These are phyloP conservation scores for Sycophila texana DNA, from an alignment of 2,888 invertebrate species.

Conservation along the genomic window DNA sequence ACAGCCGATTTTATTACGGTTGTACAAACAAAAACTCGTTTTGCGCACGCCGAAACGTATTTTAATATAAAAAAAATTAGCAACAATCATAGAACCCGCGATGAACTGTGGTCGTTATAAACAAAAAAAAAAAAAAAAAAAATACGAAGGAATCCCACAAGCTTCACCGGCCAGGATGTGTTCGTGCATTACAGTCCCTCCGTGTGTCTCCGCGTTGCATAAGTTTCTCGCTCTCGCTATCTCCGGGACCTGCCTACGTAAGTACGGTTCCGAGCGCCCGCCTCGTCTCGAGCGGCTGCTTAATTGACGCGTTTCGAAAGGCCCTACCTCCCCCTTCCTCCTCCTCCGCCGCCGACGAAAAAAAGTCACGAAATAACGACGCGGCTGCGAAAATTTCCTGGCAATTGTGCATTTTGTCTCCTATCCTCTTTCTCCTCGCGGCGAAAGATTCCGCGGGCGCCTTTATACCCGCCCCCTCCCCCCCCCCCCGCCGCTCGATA, in stretches of 20 bases:
- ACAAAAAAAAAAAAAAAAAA: too few relatives aligned
- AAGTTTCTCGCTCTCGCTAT: slow-evolving; percentile 1
- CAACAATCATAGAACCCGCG: too few relatives aligned
- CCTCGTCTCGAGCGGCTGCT: slow-evolving; percentile 7
- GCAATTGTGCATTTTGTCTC: not conserved
- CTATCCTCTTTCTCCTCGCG: too few relatives aligned
- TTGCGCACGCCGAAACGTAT: not conserved
- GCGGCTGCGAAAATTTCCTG: slow-evolving; percentile 46
- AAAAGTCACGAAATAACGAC: slow-evolving; percentile 5
- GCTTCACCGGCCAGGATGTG: not conserved
- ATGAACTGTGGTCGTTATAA: too few relatives aligned
- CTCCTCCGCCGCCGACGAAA: not conserved
- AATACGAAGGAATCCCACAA: too few relatives aligned
- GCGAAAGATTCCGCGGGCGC: too few relatives aligned
- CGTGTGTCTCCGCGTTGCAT: slow-evolving; percentile 24
- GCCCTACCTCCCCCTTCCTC: not conserved
- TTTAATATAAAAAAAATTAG: too few relatives aligned
- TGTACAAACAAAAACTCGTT: not conserved
- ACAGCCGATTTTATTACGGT: too few relatives aligned
- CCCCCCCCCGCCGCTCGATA: too few relatives aligned
- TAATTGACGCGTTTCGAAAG: slow-evolving; percentile 32
- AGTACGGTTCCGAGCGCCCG: slow-evolving; percentile 18
- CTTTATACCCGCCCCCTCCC: too few relatives aligned
- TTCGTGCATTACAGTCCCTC: not conserved
- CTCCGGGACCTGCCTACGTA: slow-evolving; percentile 4